phyloP scores from a whole-genome alignment of 2,797 vertebrate species.

The Parauchenoglanis punctatus region DNA sequence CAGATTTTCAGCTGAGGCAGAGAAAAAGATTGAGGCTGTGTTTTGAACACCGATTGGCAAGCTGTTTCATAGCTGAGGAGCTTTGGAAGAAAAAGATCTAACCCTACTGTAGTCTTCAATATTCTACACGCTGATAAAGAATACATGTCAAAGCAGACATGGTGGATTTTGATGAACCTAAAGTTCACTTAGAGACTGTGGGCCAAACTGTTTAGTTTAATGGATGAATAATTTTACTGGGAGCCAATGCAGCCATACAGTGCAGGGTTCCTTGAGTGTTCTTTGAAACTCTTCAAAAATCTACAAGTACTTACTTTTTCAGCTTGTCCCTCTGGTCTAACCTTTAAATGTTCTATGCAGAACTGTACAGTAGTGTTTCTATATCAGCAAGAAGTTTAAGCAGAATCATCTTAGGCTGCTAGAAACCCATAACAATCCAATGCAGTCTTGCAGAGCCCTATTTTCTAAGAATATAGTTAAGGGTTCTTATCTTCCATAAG shows the following conservation, averaged over 20 bases:
- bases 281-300: neutral
- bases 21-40: neutral
- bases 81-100: neutral
- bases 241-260: neutral
- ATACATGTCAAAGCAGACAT: neutral
- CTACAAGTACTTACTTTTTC: neutral
- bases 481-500: neutral
- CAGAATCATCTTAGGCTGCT: neutral
- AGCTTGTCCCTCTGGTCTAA: neutral
- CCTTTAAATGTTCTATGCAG: neutral
- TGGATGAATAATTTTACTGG: neutral
- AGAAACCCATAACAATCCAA: neutral
- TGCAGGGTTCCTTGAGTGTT: neutral
- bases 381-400: no score
- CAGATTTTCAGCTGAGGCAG: neutral
- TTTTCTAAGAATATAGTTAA: neutral
- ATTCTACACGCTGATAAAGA: neutral
- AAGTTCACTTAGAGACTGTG: neutral
- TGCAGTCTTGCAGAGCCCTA: neutral
- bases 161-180: neutral
- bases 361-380: neutral
- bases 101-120: neutral
- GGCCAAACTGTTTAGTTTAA: neutral
- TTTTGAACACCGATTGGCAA: neutral
- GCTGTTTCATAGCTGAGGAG: no score